A percentile compares a stretch with the other conserved stretches of the same genome.
Evolutionary conservation across 1,140 invertebrate genomes (phyloP).

Genomic region (Trichonephila inaurata): DNA sequence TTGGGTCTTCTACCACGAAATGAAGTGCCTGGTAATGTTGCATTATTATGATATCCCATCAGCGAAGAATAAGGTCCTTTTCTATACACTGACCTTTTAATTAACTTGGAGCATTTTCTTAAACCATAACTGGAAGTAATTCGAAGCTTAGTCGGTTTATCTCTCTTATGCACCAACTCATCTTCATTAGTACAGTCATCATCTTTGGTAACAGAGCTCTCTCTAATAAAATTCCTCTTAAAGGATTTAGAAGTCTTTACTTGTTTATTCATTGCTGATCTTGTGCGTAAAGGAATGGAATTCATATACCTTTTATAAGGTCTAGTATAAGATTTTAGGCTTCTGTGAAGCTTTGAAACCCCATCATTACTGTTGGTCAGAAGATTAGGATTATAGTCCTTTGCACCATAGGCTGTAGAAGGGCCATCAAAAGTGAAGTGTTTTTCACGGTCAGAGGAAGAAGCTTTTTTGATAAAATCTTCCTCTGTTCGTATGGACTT

Average conservation of each 20-base stretch:
- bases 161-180: neutral
- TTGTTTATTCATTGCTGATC: neutral
- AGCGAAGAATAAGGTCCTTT: slow-evolving; percentile 10
- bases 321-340: neutral
- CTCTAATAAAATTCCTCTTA: neutral
- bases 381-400: neutral
- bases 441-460: neutral
- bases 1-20: neutral
- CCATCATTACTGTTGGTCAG: neutral
- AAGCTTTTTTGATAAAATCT: slow-evolving; percentile 14
- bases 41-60: neutral
- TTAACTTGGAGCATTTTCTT: slow-evolving; percentile 6
- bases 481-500: slow-evolving; percentile 11
- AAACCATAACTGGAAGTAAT: neutral
- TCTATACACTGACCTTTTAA: neutral
- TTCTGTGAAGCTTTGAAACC: neutral
- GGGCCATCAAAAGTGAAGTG: neutral
- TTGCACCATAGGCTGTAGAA: slow-evolving; percentile 26
- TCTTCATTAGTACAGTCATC: neutral
- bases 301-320: neutral
- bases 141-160: neutral
- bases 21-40: neutral
- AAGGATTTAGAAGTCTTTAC: neutral
- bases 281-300: slow-evolving; percentile 21
- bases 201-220: neutral